These are phyloP conservation scores for Myripristis jacobus DNA, from an alignment of 2,797 vertebrate species.

Conservation along the genomic window DNA sequence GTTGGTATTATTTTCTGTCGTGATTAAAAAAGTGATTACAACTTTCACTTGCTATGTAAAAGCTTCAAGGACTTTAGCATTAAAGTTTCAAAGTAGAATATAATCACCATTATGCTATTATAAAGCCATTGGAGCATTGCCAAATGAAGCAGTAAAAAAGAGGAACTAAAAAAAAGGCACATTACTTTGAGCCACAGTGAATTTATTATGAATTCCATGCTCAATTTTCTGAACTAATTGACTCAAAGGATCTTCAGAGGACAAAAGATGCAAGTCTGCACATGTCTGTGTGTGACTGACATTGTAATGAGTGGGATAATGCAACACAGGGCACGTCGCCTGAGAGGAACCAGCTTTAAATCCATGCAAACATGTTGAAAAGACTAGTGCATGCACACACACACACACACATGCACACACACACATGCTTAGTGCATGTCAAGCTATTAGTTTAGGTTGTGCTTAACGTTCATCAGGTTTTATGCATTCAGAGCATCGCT, in stretches of 20 bases:
- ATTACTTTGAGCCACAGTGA: constrained; percentile 12
- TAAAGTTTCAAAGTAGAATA: constrained; percentile 25
- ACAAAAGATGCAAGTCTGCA: constrained; percentile 47
- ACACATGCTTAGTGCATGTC: constrained; percentile 19
- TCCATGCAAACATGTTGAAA: constrained; percentile 16
- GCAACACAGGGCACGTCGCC: constrained; percentile 13
- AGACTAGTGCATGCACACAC: constrained; percentile 12
- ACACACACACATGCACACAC: not conserved
- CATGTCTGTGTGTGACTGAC: constrained; percentile 49
- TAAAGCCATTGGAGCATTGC: constrained; percentile 31
- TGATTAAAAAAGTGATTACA: constrained; percentile 39
- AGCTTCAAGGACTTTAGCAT: constrained; percentile 55
- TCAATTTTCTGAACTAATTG: constrained; percentile 22
- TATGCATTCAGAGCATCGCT: constrained; percentile 31
- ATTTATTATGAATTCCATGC: constrained; percentile 10
- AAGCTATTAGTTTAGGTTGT: constrained; percentile 11
- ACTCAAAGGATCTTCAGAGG: constrained; percentile 18
- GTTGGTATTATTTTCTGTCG: constrained; percentile 48
- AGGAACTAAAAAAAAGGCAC: constrained; percentile 13
- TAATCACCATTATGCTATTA: constrained; percentile 51
- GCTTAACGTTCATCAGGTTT: constrained; percentile 37
- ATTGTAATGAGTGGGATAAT: constrained; percentile 45
- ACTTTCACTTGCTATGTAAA: constrained; percentile 39
- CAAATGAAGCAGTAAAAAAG: constrained; percentile 44
- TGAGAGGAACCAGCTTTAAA: constrained; percentile 33